Evolutionary conservation across 2,113 vertebrate species (phyloP), one percentile per base, ranked within the genome.

Genomic region (Mungos mungo): DNA sequence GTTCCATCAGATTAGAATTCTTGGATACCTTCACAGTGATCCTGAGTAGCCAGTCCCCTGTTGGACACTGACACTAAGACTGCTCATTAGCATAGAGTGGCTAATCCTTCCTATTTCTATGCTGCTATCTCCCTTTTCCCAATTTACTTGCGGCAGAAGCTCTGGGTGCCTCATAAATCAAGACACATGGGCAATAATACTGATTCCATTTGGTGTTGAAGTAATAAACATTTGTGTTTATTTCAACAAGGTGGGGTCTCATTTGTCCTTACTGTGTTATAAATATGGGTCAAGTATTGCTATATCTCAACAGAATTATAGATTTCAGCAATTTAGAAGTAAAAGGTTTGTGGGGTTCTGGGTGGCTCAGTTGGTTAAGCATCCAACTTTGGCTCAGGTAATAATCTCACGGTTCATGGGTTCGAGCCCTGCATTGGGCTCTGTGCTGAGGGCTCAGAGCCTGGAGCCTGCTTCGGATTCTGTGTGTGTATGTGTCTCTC

Each of bases 1-100:
- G 82, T 95, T 83, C 71, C 47, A 83, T 68, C 29, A 74, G 38
- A 60, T 77, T 94, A 92, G 74, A 89, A 35, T 96, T 96, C 65
- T 71, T 76, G 45, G 50, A 54, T 60, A 63, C 54, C 29, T 45
- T 80, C n/a, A 29, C 63, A 92, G 21, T 25, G 68, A 79, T 60
- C n/a, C 80, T 57, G 38, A 72, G n/a, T 41, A 31, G 47, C 3
- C 45, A 31, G 0, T 21, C 35, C 7, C 21, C n/a, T 76, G 1
- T 47, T 77, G 41, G n/a, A 79, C 33, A 65, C 0, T 86, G 60
- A 66, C 14, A 23, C 41, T 25, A 38, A 38, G 45, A 41, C 47
- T 25, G 16, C 18, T 38, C 15, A 50, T 69, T 60, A 54, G 19
- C 54, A 27, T 25, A 38, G 45, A 23, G 66, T 45, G 29, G 35